phyloP scores from a whole-genome alignment of 92 coral and sea anemone genomes.

The Porites lobata region DNA sequence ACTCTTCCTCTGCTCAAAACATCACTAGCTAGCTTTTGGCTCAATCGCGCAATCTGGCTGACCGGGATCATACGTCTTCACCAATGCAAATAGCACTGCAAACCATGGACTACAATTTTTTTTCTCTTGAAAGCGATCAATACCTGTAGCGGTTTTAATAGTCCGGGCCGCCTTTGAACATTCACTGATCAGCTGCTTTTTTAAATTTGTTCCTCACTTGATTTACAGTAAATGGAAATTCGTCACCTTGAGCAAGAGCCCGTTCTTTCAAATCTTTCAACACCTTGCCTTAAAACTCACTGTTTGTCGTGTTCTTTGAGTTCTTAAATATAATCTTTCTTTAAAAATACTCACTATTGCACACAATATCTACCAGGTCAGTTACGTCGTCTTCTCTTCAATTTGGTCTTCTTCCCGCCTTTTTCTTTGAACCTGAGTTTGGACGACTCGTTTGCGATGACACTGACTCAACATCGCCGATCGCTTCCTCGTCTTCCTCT shows the following conservation, averaged over 20 bases:
- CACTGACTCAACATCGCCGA: too few species aligned
- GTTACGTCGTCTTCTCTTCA: too few species aligned
- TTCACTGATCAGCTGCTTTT: slow-evolving; percentile 35
- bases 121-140: slow-evolving; percentile 42
- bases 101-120: slow-evolving; percentile 59
- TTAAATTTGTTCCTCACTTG: slow-evolving; percentile 51
- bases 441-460: too few species aligned
- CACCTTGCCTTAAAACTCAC: slow-evolving; percentile 27
- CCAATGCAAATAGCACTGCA: slow-evolving; percentile 32
- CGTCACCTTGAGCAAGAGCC: background rate
- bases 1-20: background rate
- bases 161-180: slow-evolving; percentile 47
- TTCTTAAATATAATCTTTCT: slow-evolving; percentile 45
- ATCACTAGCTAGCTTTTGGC: slow-evolving; percentile 25
- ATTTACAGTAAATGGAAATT: slow-evolving; percentile 20
- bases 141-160: slow-evolving; percentile 53
- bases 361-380: too few species aligned
- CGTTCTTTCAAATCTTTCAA: slow-evolving; percentile 44
- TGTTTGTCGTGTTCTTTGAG: slow-evolving; percentile 39
- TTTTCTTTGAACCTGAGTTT: too few species aligned
- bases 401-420: too few species aligned
- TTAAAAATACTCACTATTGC: too few species aligned
- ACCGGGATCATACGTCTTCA: slow-evolving; percentile 21
- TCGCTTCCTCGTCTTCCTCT: too few species aligned
- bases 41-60: slow-evolving; percentile 36